These are phyloP conservation scores for Dromas ardeola DNA, from an alignment of 2,113 vertebrate genomes.

Conservation along the genomic window DNA sequence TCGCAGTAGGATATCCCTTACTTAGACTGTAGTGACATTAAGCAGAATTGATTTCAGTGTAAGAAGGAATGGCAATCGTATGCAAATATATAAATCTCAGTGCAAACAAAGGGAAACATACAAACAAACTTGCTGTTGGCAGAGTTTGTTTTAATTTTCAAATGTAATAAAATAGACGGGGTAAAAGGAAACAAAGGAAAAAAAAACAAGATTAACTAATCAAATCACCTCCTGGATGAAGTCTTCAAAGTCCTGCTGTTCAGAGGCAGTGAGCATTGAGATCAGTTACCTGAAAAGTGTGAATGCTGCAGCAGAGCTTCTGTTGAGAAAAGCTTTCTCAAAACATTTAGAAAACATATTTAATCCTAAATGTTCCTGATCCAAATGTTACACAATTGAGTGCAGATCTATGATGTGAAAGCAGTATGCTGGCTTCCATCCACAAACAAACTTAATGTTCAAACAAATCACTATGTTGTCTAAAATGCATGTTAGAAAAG, in stretches of 20 bases:
- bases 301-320: neutral
- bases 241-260: conserved; percentile 17
- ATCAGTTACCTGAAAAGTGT: neutral
- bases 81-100: conserved; percentile 22
- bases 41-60: conserved; percentile 57
- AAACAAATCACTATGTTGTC: conserved; percentile 45
- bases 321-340: conserved; percentile 2
- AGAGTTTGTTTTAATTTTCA: conserved; percentile 39
- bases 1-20: conserved; percentile 43
- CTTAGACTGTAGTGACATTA: conserved; percentile 52
- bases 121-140: neutral
- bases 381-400: conserved; percentile 5
- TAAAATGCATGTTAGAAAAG: conserved; percentile 11
- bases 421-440: conserved; percentile 19
- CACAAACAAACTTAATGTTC: conserved; percentile 33
- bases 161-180: neutral
- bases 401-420: conserved; percentile 13
- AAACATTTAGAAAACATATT: conserved; percentile 32
- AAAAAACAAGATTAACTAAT: neutral
- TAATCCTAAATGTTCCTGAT: conserved; percentile 37
- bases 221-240: neutral
- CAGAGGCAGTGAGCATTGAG: neutral
- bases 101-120: conserved; percentile 17
- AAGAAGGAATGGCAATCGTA: neutral
- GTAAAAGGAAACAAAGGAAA: neutral